Evolutionary conservation across 2,888 invertebrate genomes (phyloP), one percentile per base, ranked within the genome.

Genomic region (Steinernema scapterisci): DNA sequence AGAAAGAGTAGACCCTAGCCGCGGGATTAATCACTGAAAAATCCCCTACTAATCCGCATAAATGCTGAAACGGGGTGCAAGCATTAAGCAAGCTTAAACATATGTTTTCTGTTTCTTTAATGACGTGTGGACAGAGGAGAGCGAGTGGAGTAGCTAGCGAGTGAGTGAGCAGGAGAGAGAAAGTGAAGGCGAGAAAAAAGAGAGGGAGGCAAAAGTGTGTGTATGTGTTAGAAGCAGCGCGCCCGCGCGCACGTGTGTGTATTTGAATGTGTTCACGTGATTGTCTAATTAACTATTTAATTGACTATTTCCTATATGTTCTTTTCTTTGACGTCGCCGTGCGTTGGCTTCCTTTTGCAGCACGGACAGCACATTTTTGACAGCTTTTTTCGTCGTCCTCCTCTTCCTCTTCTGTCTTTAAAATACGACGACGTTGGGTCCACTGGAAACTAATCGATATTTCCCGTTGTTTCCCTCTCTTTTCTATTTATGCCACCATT

Each of bases 401-500:
- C 16, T 44, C n/a, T n/a, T 44, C 45, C 45, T 16, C 45, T 7
- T 16, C 9, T 44, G 9, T 44, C 48, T 19, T 63, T 27, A 63
- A 63, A 63, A 63, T 6, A 38, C 38, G 9, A 54, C 54, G 63
- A 63, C 63, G 25, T 63, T 27, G 63, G 9, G 21, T 21, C 52
- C 31, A 63, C 63, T 31, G 27, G 11, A 9, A 16, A 31, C 63
- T 63, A 63, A 63, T 63, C 63, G 63, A 63, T 63, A 63, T 31
- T 63, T 27, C 2, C 13, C 19, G 9, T 31, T 63, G 63, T 63
- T 63, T 63, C 63, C 63, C 27, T 63, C 63, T 63, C 63, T 63
- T 54, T 52, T 63, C 63, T 63, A 63, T 63, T 63, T 63, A 63
- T 63, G n/a, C n/a, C n/a, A 63, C 63, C 63, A 48, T 48, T 48